Base-by-base conservation (phyloP, 2,113 vertebrate genomes). In the Heterotis niloticus region DNA sequence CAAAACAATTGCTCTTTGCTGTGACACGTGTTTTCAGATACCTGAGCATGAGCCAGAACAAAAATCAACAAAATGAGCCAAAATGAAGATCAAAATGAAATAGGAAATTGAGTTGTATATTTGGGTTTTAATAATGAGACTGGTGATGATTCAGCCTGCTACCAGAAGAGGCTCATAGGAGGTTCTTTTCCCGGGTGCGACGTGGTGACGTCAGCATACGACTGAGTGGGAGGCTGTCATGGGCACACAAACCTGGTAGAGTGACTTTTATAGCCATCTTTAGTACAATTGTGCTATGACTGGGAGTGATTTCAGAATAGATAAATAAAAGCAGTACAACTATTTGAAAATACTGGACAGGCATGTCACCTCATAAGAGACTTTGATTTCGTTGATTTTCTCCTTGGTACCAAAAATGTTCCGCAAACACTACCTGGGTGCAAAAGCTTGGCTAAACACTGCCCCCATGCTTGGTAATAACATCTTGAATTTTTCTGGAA, bases 251-350 rank as follows among this genome's bases (percentile, higher is more conserved):
- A 73, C 70, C 70, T 26, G 70, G 13, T 73, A 13, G 51, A 57
- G 70, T 73, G 70, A 73, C 70, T 34, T 73, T 73, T 73, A 65
- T 10, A 65, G 28, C 67, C 1, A 26, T 13, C 67, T 69, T 18
- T 16, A 75, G 56, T 23, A 60, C 24, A 13, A 28, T 28, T 54
- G 11, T 24, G 71, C 10, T 26, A 56, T 16, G 52, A 73, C 71
- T 57, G 71, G 71, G 52, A n/a, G 20, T 20, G 44, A 17, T 59
- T 74, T 71, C 69, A 71, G 69, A 71, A 57, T 74, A 52, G 54
- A 57, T 57, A 23, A 62, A 64, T 20, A 23, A 28, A n/a, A 23
- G 28, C 18, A 34, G 14, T 26, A 66, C 12, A 44, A 26, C 29
- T 28, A n/a, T 28, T 26, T 26, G 16, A 75, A 56, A 16, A 29